Percentiles rank a stretch among this genome's conserved stretches.
Evolutionary conservation across 2,888 invertebrate genomes (phyloP).

Genomic region (Ephialtes manifestator): DNA sequence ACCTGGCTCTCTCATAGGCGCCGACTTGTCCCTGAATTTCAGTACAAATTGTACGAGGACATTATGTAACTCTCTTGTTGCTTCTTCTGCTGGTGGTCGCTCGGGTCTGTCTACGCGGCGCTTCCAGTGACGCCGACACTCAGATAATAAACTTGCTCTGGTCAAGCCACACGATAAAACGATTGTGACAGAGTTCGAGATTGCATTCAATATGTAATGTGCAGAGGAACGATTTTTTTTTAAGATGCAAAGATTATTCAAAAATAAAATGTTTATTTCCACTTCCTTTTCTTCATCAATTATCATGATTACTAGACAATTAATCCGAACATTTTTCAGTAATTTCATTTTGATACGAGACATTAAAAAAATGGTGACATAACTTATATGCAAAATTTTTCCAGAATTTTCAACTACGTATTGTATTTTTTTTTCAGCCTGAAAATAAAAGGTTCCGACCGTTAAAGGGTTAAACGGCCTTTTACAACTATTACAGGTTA

Average conservation of each 20-base stretch:
- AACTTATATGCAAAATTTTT: no score
- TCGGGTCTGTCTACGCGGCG: background rate
- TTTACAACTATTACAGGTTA: no score
- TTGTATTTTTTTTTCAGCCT: no score
- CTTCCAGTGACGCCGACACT: slow-evolving; percentile 36
- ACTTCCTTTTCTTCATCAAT: no score
- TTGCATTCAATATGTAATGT: background rate
- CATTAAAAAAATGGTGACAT: no score
- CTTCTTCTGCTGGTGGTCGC: background rate
- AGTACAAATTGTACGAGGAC: slow-evolving; percentile 13
- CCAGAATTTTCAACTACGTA: no score
- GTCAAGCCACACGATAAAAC: background rate
- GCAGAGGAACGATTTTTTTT: background rate
- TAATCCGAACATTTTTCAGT: no score
- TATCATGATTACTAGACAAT: no score
- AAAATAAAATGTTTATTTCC: no score
- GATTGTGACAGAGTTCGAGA: background rate
- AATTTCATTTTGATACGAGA: no score
- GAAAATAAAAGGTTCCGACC: no score
- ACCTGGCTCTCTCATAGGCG: slow-evolving; percentile 50
- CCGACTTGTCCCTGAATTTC: slow-evolving; percentile 64
- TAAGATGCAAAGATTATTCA: background rate
- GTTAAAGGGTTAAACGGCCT: no score
- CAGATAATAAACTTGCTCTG: slow-evolving; percentile 12
- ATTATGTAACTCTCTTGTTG: slow-evolving; percentile 33